These are phyloP conservation scores for Pyrgus malvae DNA, from an alignment of 2,888 invertebrate genomes.

Conservation along the genomic window DNA sequence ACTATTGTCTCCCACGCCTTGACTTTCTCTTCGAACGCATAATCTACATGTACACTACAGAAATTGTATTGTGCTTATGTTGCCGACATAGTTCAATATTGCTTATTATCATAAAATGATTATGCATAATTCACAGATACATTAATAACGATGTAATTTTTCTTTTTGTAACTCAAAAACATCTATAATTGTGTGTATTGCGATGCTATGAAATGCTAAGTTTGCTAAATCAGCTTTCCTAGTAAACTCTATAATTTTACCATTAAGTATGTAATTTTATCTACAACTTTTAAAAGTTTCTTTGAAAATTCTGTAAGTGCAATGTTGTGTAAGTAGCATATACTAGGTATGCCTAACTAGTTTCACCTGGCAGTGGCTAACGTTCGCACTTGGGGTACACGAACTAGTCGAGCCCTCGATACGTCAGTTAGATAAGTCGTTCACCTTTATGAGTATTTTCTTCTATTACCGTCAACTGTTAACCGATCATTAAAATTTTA, in stretches of 20 bases:
- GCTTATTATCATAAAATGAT: neutral
- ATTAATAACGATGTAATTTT: neutral
- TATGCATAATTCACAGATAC: neutral
- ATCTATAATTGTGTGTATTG: no score
- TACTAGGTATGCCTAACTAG: neutral
- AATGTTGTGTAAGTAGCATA: neutral
- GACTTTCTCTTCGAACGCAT: slow-evolving; percentile 23
- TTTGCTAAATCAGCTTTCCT: no score
- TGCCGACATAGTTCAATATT: neutral
- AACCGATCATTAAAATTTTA: neutral
- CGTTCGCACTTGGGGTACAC: slow-evolving; percentile 4
- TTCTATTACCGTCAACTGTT: neutral
- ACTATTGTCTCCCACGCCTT: slow-evolving; percentile 24
- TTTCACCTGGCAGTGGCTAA: slow-evolving; percentile 9
- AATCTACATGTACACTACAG: slow-evolving; percentile 2
- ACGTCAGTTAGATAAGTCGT: slow-evolving; percentile 33
- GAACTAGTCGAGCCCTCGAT: slow-evolving; percentile 17
- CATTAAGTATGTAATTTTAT: no score
- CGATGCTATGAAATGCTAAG: no score
- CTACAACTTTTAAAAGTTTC: no score
- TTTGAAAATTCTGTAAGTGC: no score
- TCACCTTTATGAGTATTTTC: slow-evolving; percentile 27
- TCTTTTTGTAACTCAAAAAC: no score
- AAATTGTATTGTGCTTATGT: slow-evolving; percentile 2
- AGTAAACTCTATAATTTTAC: no score